Conservation (phyloP, 2,113 vertebrate genomes). For the Isurus oxyrinchus region DNA sequence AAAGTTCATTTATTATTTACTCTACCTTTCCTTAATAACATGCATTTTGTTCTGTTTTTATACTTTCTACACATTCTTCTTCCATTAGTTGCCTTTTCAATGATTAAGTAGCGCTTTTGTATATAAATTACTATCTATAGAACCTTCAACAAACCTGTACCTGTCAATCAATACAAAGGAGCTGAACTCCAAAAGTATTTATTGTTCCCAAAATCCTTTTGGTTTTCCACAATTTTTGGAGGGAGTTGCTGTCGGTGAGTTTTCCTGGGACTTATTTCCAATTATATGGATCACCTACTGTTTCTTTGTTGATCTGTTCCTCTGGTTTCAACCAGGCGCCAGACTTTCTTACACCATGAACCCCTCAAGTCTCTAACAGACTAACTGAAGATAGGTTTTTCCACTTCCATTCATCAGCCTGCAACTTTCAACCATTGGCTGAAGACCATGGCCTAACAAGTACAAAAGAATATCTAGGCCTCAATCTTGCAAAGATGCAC, state of each 20-base stretch:
- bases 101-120: slow-evolving; percentile 80
- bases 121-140: slow-evolving; percentile 54
- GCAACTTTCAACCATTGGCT: neutral
- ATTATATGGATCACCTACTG: neutral
- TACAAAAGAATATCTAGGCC: neutral
- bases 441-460: neutral
- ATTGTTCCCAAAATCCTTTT: neutral
- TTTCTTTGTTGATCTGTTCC: neutral
- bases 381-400: neutral
- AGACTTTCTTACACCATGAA: neutral
- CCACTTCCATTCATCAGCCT: neutral
- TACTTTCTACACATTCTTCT: slow-evolving; percentile 70
- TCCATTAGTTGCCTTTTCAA: slow-evolving; percentile 93
- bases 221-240: neutral
- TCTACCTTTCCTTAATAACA: slow-evolving; percentile 61
- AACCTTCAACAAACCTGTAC: neutral
- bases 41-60: slow-evolving; percentile 54
- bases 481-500: neutral
- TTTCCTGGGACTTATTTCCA: neutral
- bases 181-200: neutral
- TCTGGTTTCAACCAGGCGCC: too few species aligned
- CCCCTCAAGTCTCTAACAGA: neutral
- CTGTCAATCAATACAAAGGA: slow-evolving; percentile 9
- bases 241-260: neutral
- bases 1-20: slow-evolving; percentile 87